Conservation (phyloP, 2,797 vertebrate species). For the Cuculus canorus region DNA sequence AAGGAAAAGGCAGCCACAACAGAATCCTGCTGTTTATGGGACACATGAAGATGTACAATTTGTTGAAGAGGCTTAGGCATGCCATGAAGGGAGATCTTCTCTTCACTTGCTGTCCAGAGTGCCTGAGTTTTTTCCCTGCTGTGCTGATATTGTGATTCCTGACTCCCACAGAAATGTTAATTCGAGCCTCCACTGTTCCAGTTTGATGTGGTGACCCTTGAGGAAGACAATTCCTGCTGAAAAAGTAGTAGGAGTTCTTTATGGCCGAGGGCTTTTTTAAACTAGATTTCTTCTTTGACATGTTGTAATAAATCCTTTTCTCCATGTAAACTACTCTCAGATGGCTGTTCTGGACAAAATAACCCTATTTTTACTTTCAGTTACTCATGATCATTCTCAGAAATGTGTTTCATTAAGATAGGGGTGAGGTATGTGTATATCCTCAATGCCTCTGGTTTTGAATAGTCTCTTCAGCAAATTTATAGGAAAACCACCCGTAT, state of each 20-base stretch:
- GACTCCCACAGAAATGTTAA: background rate
- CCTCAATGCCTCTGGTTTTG: background rate
- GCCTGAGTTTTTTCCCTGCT: background rate
- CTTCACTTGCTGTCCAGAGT: background rate
- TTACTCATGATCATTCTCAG: background rate
- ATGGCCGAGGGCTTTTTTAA: background rate
- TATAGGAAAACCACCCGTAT: background rate
- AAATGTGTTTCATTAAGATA: background rate
- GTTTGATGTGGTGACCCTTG: background rate
- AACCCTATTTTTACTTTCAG: background rate
- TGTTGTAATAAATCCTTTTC: background rate
- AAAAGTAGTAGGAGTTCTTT: background rate
- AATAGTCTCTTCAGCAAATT: background rate
- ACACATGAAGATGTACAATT: background rate
- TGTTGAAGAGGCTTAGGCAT: background rate
- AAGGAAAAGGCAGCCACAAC: background rate
- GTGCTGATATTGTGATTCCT: background rate
- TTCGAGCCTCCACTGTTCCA: background rate
- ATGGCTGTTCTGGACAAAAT: background rate
- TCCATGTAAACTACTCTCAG: background rate
- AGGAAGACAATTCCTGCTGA: background rate
- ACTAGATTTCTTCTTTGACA: background rate
- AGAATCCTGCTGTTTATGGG: background rate
- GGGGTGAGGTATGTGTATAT: background rate
- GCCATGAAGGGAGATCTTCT: background rate